Conservation (phyloP, 1,140 invertebrate genomes). For the Drosophila ironensis region DNA sequence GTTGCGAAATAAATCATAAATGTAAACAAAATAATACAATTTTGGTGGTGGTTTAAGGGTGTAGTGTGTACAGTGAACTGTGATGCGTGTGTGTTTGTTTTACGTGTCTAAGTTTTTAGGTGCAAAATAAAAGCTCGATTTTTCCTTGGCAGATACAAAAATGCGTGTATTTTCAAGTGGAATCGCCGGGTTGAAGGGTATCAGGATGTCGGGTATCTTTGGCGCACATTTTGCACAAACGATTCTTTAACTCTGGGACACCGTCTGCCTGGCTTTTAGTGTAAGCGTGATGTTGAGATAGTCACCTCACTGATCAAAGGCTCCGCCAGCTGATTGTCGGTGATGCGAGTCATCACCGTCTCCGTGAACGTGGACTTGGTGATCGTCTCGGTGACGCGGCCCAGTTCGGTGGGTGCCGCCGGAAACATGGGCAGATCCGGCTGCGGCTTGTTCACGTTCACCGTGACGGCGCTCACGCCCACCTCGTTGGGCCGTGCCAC, state of each 20-base stretch:
- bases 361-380: constrained; percentile 97
- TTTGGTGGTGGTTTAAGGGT: constrained; percentile 32
- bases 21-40: constrained; percentile 29
- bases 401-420: constrained; percentile 90
- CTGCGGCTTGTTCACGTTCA: constrained; percentile 88
- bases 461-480: constrained; percentile 84
- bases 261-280: constrained; percentile 51
- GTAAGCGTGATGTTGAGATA: constrained; percentile 81
- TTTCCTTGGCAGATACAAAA: constrained; percentile 12
- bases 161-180: not conserved
- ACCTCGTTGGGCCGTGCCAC: constrained; percentile 79
- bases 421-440: constrained; percentile 88
- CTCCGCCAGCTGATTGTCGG: constrained; percentile 92
- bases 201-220: not conserved
- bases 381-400: constrained; percentile 94
- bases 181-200: not conserved
- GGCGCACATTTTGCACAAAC: constrained; percentile 23
- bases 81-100: constrained; percentile 29
- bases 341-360: constrained; percentile 95
- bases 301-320: constrained; percentile 93
- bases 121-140: constrained; percentile 26
- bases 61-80: constrained; percentile 28
- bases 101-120: not conserved
- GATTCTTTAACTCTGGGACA: constrained; percentile 36
- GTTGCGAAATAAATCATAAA: constrained; percentile 14